Base-by-base conservation (phyloP, 1,140 invertebrate species). In the Stegodyphus dumicola region DNA sequence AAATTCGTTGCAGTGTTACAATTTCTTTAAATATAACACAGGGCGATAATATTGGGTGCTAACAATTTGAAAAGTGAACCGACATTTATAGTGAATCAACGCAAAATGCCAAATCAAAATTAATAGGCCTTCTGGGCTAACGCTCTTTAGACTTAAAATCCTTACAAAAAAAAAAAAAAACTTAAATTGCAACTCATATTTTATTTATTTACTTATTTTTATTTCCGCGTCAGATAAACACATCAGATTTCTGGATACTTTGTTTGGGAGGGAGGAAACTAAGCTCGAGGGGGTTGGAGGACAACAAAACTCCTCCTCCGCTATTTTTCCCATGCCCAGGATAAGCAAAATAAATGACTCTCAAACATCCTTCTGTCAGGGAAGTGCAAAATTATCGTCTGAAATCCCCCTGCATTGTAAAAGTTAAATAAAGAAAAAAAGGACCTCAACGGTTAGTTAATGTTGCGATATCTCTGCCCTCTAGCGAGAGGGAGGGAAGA, bases 301-400 rank as follows among this genome's bases (percentile, higher is more conserved):
- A 33, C 33, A 33, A 33, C 56, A 60, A 60, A 15, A 9, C 15
- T 60, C 56, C 15, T 60, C 56, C 56, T 10, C 56, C 56, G 56
- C 18, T 60, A 48, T 53, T 33, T 60, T 52, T 56, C 67, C 67
- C 4, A 11, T 18, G 9, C 18, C 56, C 13, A n/a, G 71, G 70
- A 83, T 83, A 83, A 83, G 79, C 71, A 83, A 83, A 74, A 83
- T 83, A 83, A 83, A 83, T 83, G 79, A 75, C 51, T 74, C 71
- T 83, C 70, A 66, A 83, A 83, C 79, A 74, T 51, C 79, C 79
- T 69, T 74, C 79, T 74, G 79, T 83, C 79, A 83, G 70, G 60
- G 49, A 60, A 83, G 79, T 83, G 79, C 79, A 74, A 83, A 83
- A 83, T 83, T 83, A 83, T 83, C 79, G 79, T 51, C 60, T 33